Percentiles rank a stretch among this genome's conserved stretches.
phyloP scores from a whole-genome alignment of 2,888 invertebrate genomes.

The Apodemia zela region DNA sequence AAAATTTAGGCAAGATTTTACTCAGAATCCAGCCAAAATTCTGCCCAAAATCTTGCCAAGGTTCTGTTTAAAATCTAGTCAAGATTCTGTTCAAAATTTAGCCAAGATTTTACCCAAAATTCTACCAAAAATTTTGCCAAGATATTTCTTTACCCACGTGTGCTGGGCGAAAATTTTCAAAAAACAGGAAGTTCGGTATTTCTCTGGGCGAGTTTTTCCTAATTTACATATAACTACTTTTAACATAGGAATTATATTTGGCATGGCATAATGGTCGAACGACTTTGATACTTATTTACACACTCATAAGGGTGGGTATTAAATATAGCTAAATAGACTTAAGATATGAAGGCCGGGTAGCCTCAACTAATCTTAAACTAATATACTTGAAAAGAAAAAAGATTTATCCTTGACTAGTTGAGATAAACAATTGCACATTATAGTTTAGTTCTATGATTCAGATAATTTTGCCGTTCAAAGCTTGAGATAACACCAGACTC shows the following conservation, averaged over 20 bases:
- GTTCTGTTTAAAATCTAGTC: neutral
- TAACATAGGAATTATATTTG: conserved; percentile 44
- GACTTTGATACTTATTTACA: conserved; percentile 15
- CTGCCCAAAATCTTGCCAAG: neutral
- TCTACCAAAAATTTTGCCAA: too few species aligned
- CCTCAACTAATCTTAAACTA: conserved; percentile 15
- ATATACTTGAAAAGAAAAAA: conserved; percentile 18
- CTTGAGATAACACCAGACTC: too few species aligned
- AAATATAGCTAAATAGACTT: conserved; percentile 5
- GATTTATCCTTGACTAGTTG: conserved; percentile 9
- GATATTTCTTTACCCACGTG: conserved; percentile 20
- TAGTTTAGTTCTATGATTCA: neutral
- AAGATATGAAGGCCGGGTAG: conserved; percentile 13
- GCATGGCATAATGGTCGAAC: conserved; percentile 46
- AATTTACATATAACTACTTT: conserved; percentile 24
- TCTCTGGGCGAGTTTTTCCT: conserved; percentile 59
- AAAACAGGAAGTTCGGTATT: conserved; percentile 53
- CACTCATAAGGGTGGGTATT: conserved; percentile 8
- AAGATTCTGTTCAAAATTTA: neutral
- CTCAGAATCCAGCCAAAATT: neutral
- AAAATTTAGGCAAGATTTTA: neutral
- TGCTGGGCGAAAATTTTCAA: conserved; percentile 32
- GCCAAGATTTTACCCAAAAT: neutral
- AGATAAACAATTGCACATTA: conserved; percentile 6
- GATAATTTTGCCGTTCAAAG: neutral